Percentiles rank a stretch among this genome's conserved stretches.
phyloP scores from a whole-genome alignment of 2,888 invertebrate species.

The Lycaena phlaeas region DNA sequence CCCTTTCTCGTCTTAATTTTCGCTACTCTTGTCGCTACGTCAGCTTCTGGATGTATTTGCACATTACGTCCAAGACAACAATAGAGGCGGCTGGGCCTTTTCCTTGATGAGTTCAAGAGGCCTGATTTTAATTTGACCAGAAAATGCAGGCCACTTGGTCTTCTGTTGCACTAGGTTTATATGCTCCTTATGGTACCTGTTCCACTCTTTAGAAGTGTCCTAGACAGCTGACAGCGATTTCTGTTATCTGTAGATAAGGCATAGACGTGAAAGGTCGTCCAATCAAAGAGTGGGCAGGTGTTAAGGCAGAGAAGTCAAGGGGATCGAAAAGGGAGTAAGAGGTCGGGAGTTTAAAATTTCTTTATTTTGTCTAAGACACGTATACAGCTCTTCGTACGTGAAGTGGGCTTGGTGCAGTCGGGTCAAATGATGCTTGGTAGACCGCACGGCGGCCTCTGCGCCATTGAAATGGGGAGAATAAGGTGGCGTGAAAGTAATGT shows the following conservation, averaged over 20 bases:
- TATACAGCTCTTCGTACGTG: conserved; percentile 18
- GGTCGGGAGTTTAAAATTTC: conserved; percentile 18
- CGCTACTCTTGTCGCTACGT: no score
- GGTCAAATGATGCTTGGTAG: conserved; percentile 15
- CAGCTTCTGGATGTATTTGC: no score
- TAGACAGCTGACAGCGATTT: background rate
- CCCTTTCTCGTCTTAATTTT: no score
- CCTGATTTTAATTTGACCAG: no score
- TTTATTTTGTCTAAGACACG: conserved; percentile 16
- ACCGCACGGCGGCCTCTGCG: conserved; percentile 15
- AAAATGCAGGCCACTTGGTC: no score
- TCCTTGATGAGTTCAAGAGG: no score
- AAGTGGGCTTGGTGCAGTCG: conserved; percentile 13
- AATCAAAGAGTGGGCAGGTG: conserved; percentile 18
- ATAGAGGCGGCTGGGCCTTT: no score
- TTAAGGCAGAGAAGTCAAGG: conserved; percentile 12
- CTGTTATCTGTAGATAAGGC: conserved; percentile 1
- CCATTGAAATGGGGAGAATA: conserved; percentile 18
- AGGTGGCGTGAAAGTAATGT: conserved; percentile 15
- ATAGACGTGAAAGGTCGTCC: conserved; percentile 15
- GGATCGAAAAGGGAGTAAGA: conserved; percentile 16
- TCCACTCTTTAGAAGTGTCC: background rate
- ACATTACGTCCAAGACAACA: no score
- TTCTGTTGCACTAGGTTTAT: no score
- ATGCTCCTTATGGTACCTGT: background rate